Evolutionary conservation across 2,113 vertebrate genomes (phyloP), one percentile per base, ranked within the genome.

Genomic region (Pachyramphus minor): DNA sequence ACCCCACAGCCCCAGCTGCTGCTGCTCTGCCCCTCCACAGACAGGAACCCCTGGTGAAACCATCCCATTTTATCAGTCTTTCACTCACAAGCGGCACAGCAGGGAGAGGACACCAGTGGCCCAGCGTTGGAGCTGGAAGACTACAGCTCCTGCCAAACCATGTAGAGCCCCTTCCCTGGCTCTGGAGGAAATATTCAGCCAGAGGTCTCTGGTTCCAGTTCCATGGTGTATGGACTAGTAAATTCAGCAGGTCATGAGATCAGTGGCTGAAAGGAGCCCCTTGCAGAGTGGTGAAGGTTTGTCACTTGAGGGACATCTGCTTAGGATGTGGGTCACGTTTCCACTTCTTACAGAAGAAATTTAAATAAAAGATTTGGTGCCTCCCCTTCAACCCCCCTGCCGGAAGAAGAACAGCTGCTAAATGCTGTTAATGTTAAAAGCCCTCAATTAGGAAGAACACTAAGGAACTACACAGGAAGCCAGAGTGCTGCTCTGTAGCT

Each of bases 401-500:
- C 15, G 4, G 71, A 86, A 95, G 84, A 83, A 84, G 83, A 96
- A 92, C 90, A 92, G 80, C 94, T 97, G 88, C 91, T 95, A 39
- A 86, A 82, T 4, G 69, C 68, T 74, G 73, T 69, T 83, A 78
- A 90, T 47, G 80, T 74, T 93, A 83, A 92, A 96, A 95, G 66
- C 86, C 83, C 69, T 93, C 83, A 92, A 87, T 92, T 95, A 96
- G 47, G 42, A 92, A 47, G 76, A 96, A 71, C 69, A 84, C 86
- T 86, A 49, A 81, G 41, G 64, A 85, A 60, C 68, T 59, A 58
- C 68, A 52, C 90, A 97, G 94, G 93, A 95, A 95, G 76, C 59
- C 50, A 90, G 94, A 90, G 86, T 91, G 66, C 78, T 92, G 93
- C 82, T 93, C 78, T 75, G 90, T n/a, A 97, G 78, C 95, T 89